phyloP scores from a whole-genome alignment of 1,140 invertebrate genomes.

The Hyposmocoma kahamanoa region DNA sequence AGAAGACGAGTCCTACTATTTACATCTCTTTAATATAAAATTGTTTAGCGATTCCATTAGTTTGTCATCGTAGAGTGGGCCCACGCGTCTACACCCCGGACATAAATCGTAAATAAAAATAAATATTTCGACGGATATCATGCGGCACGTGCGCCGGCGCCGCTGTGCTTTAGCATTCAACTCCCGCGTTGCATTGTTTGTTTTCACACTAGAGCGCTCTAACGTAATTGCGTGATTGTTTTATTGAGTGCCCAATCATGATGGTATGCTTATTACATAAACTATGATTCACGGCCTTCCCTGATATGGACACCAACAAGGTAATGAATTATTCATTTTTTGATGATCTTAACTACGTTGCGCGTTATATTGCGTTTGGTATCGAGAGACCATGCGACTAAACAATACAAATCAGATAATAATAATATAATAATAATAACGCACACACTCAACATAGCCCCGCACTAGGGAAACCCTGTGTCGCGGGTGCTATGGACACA shows the following conservation, averaged over 20 bases:
- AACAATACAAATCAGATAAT: too few species aligned
- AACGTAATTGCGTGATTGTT: constrained; percentile 46
- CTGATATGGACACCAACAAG: background rate
- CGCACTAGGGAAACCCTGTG: too few species aligned
- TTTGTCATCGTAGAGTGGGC: constrained; percentile 24
- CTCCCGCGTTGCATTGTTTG: constrained; percentile 46
- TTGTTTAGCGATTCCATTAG: too few species aligned
- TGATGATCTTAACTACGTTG: too few species aligned
- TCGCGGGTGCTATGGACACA: too few species aligned
- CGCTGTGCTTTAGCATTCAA: constrained; percentile 52
- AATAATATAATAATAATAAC: too few species aligned
- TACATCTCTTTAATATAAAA: too few species aligned
- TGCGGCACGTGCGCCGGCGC: constrained; percentile 40
- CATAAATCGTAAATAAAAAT: constrained; percentile 57
- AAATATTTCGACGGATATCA: constrained; percentile 57
- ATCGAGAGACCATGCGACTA: too few species aligned
- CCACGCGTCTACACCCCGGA: constrained; percentile 24
- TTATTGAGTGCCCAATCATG: constrained; percentile 46
- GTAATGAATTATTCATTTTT: too few species aligned
- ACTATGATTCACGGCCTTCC: background rate
- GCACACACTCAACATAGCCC: too few species aligned
- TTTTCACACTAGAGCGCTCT: constrained; percentile 43
- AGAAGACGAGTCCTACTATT: too few species aligned
- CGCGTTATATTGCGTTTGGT: too few species aligned
- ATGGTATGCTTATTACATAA: constrained; percentile 27